Evolutionary conservation across 2,797 vertebrate species (phyloP).

Genomic region (Echiichthys vipera): DNA sequence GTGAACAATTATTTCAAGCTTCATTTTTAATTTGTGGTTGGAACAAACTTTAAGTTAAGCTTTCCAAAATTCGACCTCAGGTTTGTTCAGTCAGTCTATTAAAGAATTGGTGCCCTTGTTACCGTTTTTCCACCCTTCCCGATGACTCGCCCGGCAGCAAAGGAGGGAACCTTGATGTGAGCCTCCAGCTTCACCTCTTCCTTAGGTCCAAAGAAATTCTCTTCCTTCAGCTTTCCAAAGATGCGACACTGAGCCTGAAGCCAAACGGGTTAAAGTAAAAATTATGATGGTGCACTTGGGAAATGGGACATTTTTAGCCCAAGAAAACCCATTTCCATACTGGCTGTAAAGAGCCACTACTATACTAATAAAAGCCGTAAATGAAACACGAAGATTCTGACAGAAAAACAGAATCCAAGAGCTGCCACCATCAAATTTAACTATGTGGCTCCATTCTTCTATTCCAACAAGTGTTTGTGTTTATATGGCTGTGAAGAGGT

Average conservation of each 20-base stretch:
- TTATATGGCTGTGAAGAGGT: not conserved
- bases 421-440: not conserved
- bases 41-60: not conserved
- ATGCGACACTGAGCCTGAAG: slow-evolving; percentile 96
- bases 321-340: not conserved
- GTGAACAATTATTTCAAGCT: not conserved
- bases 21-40: not conserved
- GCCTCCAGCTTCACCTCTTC: slow-evolving; percentile 99
- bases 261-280: not conserved
- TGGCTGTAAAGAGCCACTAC: not conserved
- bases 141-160: slow-evolving; percentile 97
- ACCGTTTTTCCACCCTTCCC: slow-evolving; percentile 99
- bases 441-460: not conserved
- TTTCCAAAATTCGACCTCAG: not conserved
- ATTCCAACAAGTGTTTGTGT: slow-evolving; percentile 6
- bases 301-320: not conserved
- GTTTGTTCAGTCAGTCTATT: not conserved
- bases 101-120: slow-evolving; percentile 49
- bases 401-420: not conserved
- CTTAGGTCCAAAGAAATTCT: slow-evolving; percentile 99
- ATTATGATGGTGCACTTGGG: slow-evolving; percentile 12
- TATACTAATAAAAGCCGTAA: not conserved
- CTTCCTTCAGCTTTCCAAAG: slow-evolving; percentile 98
- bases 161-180: slow-evolving; percentile 98
- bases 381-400: not conserved